Evolutionary conservation across 1,140 invertebrate genomes (phyloP).

Genomic region (Antheraea mylitta): DNA sequence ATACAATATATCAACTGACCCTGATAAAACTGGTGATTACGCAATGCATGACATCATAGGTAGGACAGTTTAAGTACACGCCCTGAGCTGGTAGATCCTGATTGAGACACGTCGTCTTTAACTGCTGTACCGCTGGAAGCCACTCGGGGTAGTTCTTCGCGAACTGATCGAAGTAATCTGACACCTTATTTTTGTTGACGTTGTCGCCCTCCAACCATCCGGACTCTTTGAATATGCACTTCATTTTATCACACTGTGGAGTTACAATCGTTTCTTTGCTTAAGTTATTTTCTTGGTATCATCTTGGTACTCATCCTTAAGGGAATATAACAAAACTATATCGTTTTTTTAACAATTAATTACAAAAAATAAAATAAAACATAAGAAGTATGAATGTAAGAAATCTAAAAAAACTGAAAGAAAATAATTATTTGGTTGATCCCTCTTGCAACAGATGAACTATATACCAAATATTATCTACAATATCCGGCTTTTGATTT

Average conservation of each 20-base stretch:
- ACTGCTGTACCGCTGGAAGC: conserved; percentile 34
- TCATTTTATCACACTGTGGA: conserved; percentile 48
- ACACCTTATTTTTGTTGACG: conserved; percentile 41
- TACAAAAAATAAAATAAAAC: too few species aligned
- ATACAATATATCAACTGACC: conserved; percentile 28
- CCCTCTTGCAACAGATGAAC: too few species aligned
- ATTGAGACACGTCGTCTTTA: conserved; percentile 38
- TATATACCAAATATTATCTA: too few species aligned
- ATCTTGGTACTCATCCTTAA: too few species aligned
- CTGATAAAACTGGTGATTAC: conserved; percentile 39
- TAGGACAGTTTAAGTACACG: conserved; percentile 40
- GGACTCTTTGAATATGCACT: conserved; percentile 43
- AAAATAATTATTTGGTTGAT: too few species aligned
- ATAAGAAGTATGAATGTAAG: too few species aligned
- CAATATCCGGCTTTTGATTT: too few species aligned
- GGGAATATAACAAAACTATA: too few species aligned
- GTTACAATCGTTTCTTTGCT: not conserved
- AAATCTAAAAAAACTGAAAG: too few species aligned
- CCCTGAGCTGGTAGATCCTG: conserved; percentile 42
- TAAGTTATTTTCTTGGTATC: not conserved
- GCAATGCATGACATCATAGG: conserved; percentile 51
- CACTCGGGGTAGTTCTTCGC: conserved; percentile 40
- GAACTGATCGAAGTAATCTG: conserved; percentile 40
- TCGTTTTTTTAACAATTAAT: too few species aligned
- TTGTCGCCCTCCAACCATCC: conserved; percentile 40